Percentiles rank a stretch among this genome's conserved stretches.
phyloP scores from a whole-genome alignment of 2,113 vertebrate species.

The Leptobrachium leishanense region DNA sequence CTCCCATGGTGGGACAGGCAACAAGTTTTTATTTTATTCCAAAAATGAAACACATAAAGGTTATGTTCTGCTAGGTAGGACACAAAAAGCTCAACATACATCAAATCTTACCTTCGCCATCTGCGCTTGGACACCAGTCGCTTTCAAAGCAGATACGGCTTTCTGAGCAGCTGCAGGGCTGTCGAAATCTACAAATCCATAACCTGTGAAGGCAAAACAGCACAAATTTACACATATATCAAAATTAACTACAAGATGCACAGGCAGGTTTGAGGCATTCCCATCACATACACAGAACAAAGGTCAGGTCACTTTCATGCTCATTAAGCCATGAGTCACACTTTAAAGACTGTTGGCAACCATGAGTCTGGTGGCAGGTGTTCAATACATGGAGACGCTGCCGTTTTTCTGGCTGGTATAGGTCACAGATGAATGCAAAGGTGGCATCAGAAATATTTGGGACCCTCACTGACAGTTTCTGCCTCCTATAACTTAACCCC shows the following conservation, averaged over 20 bases:
- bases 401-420: no score
- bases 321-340: no score
- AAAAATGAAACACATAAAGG: neutral
- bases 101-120: conserved; percentile 91
- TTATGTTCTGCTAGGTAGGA: neutral
- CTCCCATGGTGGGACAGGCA: no score
- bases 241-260: neutral
- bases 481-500: no score
- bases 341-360: no score
- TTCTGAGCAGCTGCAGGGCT: conserved; percentile 96
- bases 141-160: conserved; percentile 92
- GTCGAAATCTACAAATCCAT: conserved; percentile 98
- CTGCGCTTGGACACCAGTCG: conserved; percentile 91
- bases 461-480: no score
- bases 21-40: neutral
- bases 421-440: no score
- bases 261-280: neutral
- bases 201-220: conserved; percentile 75
- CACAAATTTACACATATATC: conserved; percentile 36
- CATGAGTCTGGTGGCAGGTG: no score
- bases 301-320: no score
- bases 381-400: no score
- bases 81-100: conserved; percentile 18
- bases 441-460: no score
- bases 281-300: no score